These are phyloP conservation scores for Carettochelys insculpta DNA, from an alignment of 2,113 vertebrate species.

Conservation along the genomic window DNA sequence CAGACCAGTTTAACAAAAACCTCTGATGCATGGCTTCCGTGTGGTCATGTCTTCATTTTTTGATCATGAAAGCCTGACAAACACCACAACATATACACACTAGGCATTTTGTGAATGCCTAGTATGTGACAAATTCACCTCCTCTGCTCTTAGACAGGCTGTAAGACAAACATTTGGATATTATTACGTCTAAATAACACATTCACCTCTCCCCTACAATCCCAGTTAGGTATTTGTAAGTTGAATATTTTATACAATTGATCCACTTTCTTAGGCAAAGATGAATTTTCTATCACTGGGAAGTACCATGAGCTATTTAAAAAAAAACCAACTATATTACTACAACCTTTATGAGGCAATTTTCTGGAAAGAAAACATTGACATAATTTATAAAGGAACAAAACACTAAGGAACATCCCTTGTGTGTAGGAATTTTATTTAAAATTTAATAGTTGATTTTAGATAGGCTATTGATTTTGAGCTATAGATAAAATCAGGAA, in stretches of 20 bases:
- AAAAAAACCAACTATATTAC: constrained; percentile 54
- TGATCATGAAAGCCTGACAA: too few species aligned
- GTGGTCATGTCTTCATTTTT: constrained; percentile 20
- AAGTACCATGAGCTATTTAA: constrained; percentile 38
- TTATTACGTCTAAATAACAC: constrained; percentile 50
- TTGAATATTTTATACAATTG: constrained; percentile 43
- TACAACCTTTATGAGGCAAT: constrained; percentile 60
- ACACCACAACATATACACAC: constrained; percentile 33
- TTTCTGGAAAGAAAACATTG: constrained; percentile 47
- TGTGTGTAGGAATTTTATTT: constrained; percentile 19
- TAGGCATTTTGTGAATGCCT: too few species aligned
- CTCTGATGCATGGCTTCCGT: constrained; percentile 36
- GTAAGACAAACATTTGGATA: constrained; percentile 42
- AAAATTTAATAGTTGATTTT: constrained; percentile 50
- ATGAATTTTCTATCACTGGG: constrained; percentile 15
- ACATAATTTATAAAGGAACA: constrained; percentile 52
- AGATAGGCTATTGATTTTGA: constrained; percentile 54
- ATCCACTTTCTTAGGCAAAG: constrained; percentile 57
- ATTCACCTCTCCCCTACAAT: constrained; percentile 39
- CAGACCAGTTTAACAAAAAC: constrained; percentile 48
- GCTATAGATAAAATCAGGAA: constrained; percentile 60
- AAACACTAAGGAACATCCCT: constrained; percentile 42
- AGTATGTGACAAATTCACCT: neutral
- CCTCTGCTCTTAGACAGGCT: constrained; percentile 19
- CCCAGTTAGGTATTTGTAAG: constrained; percentile 60